Evolutionary conservation across 2,113 vertebrate genomes (phyloP), one percentile per base, ranked within the genome.

Genomic region (Tiliqua scincoides): DNA sequence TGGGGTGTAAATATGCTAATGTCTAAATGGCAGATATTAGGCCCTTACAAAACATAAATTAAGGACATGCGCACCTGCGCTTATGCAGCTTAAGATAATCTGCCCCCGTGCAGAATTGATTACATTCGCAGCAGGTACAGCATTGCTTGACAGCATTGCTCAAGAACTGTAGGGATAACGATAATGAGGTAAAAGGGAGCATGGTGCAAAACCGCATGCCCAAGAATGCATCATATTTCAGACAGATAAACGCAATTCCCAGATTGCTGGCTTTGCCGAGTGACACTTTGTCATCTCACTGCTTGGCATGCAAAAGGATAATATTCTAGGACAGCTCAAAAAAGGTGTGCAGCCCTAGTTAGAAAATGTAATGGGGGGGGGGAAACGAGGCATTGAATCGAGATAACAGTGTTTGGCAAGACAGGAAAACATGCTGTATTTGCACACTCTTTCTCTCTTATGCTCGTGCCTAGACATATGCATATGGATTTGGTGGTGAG

Each of bases 101-200:
- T 89, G 40, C 74, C 76, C 61, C 43, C 32, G 2, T 83, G 71
- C 67, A 54, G 82, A 82, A 83, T 77, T 88, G 89, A 92, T 82
- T 88, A 57, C 83, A 89, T 35, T n/a, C 87, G 89, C 87, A 89
- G 79, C 79, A 68, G 37, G 85, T 84, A 86, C n/a, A 89, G 0
- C 3, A 77, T 48, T 12, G 62, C 25, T 83, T 80, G 80, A 65
- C 40, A 87, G 52, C 71, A 82, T 93, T 94, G 88, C 88, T 93
- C 89, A 93, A 85, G 89, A 85, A 85, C 83, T 87, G 82, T 65
- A 88, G 88, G 89, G 76, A 85, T 85, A 82, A 85, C 61, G 35
- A 89, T 92, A 93, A 89, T 79, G 93, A 93, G 91, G 91, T 73
- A 81, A 93, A 94, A 93, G 89, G 87, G 73, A 92, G 89, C 70